phyloP scores from a whole-genome alignment of 2,113 vertebrate species.

The Passer domesticus region DNA sequence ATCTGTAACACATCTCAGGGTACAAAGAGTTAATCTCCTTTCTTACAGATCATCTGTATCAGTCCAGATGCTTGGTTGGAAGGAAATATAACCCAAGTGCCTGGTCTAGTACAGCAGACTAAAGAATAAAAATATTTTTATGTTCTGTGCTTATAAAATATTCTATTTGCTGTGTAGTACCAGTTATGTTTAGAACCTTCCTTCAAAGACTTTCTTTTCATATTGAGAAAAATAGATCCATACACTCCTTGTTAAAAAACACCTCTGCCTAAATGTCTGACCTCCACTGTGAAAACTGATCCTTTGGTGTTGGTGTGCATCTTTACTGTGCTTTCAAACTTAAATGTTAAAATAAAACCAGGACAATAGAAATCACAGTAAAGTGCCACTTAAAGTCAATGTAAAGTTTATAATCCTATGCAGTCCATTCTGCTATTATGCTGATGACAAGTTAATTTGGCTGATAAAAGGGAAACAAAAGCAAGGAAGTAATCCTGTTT shows the following conservation, averaged over 20 bases:
- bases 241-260: conserved; percentile 23
- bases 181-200: conserved; percentile 1
- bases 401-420: conserved; percentile 52
- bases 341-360: conserved; percentile 6
- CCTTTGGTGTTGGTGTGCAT: conserved; percentile 28
- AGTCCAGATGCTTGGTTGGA: conserved; percentile 53
- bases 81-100: conserved; percentile 50
- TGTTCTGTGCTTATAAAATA: conserved; percentile 45
- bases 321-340: conserved; percentile 30
- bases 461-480: conserved; percentile 66
- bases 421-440: conserved; percentile 45
- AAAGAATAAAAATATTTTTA: conserved; percentile 55
- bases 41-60: conserved; percentile 44
- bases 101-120: conserved; percentile 20
- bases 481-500: conserved; percentile 59
- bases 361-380: conserved; percentile 39
- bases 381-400: conserved; percentile 46
- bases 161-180: conserved; percentile 27
- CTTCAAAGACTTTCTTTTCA: conserved; percentile 33
- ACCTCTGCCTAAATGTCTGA: conserved; percentile 26
- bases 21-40: conserved; percentile 53
- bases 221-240: conserved; percentile 35
- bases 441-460: conserved; percentile 69
- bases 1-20: conserved; percentile 13
- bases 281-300: conserved; percentile 31